Evolutionary conservation across 2,888 invertebrate genomes (phyloP).

Genomic region (Chrysina gloriosa): DNA sequence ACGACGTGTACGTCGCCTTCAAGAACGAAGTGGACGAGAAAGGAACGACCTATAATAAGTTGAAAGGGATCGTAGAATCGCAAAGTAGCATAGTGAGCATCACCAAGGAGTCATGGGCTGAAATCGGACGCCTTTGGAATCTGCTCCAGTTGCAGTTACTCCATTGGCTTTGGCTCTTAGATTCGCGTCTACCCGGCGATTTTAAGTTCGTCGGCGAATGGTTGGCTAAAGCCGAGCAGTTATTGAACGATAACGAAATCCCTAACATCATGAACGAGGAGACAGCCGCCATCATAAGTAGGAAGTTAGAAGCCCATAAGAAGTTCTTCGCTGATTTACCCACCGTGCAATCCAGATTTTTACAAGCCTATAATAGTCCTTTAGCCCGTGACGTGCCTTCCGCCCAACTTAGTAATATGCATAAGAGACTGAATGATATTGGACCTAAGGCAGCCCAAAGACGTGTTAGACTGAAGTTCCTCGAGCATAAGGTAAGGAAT

Average conservation of each 20-base stretch:
- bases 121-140: constrained; percentile 84
- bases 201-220: constrained; percentile 90
- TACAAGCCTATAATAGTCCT: constrained; percentile 76
- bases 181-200: constrained; percentile 86
- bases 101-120: constrained; percentile 87
- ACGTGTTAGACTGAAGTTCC: constrained; percentile 86
- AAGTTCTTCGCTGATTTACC: constrained; percentile 89
- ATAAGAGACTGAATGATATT: constrained; percentile 79
- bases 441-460: constrained; percentile 83
- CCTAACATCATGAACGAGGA: constrained; percentile 88
- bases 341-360: constrained; percentile 81
- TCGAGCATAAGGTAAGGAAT: constrained; percentile 81
- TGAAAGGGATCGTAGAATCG: constrained; percentile 83
- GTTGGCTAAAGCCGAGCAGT: constrained; percentile 87
- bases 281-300: constrained; percentile 87
- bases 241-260: constrained; percentile 84
- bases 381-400: constrained; percentile 78
- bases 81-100: constrained; percentile 82
- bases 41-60: constrained; percentile 77
- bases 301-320: constrained; percentile 90
- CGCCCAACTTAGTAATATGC: constrained; percentile 86
- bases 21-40: constrained; percentile 82
- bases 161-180: constrained; percentile 91
- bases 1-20: constrained; percentile 83
- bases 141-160: constrained; percentile 82